Percentiles rank a stretch among this genome's conserved stretches.
Evolutionary conservation across 2,113 vertebrate genomes (phyloP).

Genomic region (Ginglymostoma cirratum): DNA sequence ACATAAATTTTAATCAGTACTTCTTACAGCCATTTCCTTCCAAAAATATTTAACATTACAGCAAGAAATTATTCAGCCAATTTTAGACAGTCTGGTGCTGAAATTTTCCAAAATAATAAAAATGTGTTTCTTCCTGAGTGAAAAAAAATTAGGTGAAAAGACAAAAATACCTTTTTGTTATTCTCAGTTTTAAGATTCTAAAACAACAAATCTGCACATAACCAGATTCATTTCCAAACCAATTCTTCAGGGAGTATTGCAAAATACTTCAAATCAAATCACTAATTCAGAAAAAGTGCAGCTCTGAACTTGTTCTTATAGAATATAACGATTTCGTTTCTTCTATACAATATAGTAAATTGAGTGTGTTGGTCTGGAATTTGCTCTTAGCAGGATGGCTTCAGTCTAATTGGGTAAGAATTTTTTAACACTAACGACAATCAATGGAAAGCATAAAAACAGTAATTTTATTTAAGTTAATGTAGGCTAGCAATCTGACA

Average conservation of each 20-base stretch:
- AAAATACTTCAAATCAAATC: neutral
- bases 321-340: neutral
- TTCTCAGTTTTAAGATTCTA: neutral
- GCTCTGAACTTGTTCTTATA: neutral
- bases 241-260: neutral
- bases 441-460: neutral
- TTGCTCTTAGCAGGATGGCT: neutral
- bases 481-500: neutral
- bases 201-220: neutral
- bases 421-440: neutral
- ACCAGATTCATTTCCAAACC: neutral
- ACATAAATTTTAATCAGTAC: neutral
- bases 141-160: neutral
- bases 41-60: neutral
- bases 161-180: neutral
- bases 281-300: neutral
- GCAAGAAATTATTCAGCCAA: neutral
- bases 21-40: neutral
- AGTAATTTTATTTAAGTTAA: neutral
- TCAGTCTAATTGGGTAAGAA: neutral
- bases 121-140: neutral
- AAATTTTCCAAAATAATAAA: neutral
- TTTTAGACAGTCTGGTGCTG: neutral
- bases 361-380: neutral
- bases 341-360: neutral